phyloP scores from a whole-genome alignment of 2,113 vertebrate species.

The Lagopus muta region DNA sequence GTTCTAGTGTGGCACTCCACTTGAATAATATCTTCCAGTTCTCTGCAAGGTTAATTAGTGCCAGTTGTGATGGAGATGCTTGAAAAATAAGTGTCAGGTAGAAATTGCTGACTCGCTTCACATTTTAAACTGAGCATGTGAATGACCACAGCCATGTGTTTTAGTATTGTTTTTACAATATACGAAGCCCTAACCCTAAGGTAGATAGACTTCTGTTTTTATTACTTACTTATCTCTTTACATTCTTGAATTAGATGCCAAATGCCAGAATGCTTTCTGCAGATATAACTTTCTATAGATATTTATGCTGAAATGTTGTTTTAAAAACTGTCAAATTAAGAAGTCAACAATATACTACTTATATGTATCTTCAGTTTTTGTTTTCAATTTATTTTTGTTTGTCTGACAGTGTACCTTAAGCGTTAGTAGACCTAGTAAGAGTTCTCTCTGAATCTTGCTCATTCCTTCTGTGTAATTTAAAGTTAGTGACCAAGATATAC shows the following conservation, averaged over 20 bases:
- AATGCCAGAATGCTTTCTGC: background rate
- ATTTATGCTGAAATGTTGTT: background rate
- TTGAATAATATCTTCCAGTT: background rate
- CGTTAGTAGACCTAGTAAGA: background rate
- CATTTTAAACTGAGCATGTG: background rate
- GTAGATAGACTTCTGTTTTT: background rate
- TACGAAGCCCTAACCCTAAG: background rate
- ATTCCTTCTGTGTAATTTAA: background rate
- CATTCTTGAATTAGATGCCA: background rate
- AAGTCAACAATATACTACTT: background rate
- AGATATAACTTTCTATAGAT: background rate
- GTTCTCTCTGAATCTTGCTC: background rate
- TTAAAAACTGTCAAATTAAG: background rate
- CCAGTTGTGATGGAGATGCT: background rate
- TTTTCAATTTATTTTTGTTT: background rate
- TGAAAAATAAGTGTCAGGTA: background rate
- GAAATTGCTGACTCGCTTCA: background rate
- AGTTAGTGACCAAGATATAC: background rate
- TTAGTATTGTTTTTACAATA: background rate
- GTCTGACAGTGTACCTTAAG: background rate
- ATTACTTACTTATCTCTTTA: background rate
- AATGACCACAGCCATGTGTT: background rate
- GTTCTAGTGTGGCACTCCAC: background rate
- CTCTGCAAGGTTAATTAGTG: slow-evolving; percentile 25
- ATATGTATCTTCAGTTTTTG: background rate